Base-by-base conservation (phyloP, 2,797 vertebrate species). In the Hydrocynus forskahlii region DNA sequence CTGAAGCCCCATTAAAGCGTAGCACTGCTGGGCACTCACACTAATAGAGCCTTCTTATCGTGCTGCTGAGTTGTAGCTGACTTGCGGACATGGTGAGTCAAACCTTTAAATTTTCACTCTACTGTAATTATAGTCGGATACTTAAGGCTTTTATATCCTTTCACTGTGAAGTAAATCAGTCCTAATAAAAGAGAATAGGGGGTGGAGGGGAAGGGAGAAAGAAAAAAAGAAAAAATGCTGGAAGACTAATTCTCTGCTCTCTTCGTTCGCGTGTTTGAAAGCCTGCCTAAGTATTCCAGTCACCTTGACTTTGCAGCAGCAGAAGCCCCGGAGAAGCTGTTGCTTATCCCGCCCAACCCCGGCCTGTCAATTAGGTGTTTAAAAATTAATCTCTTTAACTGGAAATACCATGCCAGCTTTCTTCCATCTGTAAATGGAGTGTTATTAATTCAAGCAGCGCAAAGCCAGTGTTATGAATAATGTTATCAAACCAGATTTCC, bases 341-440 rank as follows among this genome's bases (percentile, higher is more conserved):
- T 94, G 95, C 94, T 95, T 95, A 95, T 95, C 95, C 94, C 84
- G 90, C 88, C 92, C 92, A 94, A 94, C 93, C 94, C 94, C 87
- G 75, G 93, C 92, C 93, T 93, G 94, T 94, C 95, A 95, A 95
- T 95, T 95, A 95, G 95, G 93, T 94, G 94, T 95, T 95, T 95
- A 95, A 95, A 95, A 95, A 95, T 95, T 95, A 95, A 95, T 95
- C 95, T 95, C 95, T 95, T 95, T 95, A 95, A 94, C 94, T 94
- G 93, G 92, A 95, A 95, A 95, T 92, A 93, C 92, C 94, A 93
- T 89, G 93, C 92, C 92, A 83, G 93, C 93, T 94, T 94, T 94
- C 91, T 93, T 93, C 94, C 87, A 88, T 94, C 94, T 94, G 93
- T 91, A 95, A 95, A 95, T 94, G 93, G 94, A 95, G 95, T 94